Evolutionary conservation across 1,140 invertebrate species (phyloP).

Genomic region (Aphelenchoides fujianensis): DNA sequence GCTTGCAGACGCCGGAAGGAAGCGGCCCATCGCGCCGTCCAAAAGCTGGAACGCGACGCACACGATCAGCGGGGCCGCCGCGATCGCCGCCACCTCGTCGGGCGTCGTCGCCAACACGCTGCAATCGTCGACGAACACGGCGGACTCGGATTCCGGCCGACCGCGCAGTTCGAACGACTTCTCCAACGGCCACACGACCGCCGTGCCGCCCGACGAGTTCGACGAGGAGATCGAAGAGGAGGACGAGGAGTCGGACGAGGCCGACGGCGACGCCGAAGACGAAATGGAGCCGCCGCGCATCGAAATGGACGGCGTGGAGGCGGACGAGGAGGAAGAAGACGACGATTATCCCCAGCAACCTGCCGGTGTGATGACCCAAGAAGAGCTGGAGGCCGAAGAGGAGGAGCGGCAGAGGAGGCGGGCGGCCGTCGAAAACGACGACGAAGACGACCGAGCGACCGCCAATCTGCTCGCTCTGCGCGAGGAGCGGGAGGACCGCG

Average conservation of each 20-base stretch:
- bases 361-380: constrained; percentile 20
- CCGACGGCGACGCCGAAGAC: constrained; percentile 3
- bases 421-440: too few relatives aligned
- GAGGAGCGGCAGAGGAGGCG: constrained; percentile 3
- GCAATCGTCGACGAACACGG: constrained; percentile 12
- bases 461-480: background rate
- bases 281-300: background rate
- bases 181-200: background rate
- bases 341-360: constrained; percentile 44
- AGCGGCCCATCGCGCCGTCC: background rate
- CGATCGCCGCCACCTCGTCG: background rate
- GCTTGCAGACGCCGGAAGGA: background rate
- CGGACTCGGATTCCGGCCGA: constrained; percentile 13
- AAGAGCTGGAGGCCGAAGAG: constrained; percentile 16
- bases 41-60: background rate
- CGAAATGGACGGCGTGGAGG: background rate
- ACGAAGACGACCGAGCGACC: background rate
- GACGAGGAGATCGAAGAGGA: background rate
- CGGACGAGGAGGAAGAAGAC: constrained; percentile 28
- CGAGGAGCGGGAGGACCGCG: constrained; percentile 2
- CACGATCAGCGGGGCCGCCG: background rate
- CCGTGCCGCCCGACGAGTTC: background rate
- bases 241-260: constrained; percentile 1
- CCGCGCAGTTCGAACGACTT: constrained; percentile 4
- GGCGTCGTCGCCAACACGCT: background rate